phyloP scores from a whole-genome alignment of 2,797 vertebrate genomes.

The Scyliorhinus canicula region DNA sequence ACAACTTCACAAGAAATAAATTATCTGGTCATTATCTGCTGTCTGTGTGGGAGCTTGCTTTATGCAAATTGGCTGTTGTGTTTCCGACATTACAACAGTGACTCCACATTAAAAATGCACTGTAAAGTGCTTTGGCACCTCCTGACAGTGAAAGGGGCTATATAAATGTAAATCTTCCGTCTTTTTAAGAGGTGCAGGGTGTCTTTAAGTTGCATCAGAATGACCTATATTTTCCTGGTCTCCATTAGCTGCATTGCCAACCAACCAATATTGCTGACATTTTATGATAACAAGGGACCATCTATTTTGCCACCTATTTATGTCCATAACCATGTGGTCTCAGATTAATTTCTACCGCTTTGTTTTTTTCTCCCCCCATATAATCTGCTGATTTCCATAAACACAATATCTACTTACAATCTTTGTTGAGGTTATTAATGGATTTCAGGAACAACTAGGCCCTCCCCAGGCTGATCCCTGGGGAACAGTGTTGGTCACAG shows the following conservation, averaged over 20 bases:
- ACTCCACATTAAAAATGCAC: no score
- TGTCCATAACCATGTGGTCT: neutral
- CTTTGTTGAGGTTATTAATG: constrained; percentile 8
- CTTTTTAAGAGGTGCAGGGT: no score
- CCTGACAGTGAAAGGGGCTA: no score
- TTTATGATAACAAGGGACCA: neutral
- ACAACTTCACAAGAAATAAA: no score
- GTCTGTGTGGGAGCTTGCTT: no score
- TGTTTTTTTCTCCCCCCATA: neutral
- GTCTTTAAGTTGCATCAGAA: neutral
- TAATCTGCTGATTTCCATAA: neutral
- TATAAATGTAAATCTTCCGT: no score
- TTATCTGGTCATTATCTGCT: no score
- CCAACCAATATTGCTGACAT: neutral
- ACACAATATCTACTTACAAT: neutral
- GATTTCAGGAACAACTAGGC: neutral
- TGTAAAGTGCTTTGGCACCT: no score
- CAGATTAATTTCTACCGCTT: neutral
- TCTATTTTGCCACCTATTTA: neutral
- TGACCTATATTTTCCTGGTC: neutral
- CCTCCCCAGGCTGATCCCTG: neutral
- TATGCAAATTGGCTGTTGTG: no score
- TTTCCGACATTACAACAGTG: no score
- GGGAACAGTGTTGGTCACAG: neutral
- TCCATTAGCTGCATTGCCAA: neutral